Evolutionary conservation across 2,888 invertebrate species (phyloP).

Genomic region (Apoderus coryli): DNA sequence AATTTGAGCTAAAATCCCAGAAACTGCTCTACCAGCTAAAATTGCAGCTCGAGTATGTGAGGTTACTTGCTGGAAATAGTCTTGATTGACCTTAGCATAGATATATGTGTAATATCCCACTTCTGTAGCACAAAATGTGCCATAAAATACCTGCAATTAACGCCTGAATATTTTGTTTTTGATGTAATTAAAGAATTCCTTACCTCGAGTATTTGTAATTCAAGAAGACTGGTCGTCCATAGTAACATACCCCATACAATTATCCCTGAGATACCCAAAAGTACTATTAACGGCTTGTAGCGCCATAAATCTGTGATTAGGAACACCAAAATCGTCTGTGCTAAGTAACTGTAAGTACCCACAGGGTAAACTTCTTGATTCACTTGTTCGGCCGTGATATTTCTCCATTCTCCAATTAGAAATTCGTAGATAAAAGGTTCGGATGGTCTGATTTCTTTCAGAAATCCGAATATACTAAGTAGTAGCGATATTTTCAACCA

Average conservation of each 20-base stretch:
- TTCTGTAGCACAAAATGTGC: constrained; percentile 75
- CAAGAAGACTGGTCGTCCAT: constrained; percentile 54
- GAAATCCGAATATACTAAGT: constrained; percentile 64
- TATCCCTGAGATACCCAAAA: constrained; percentile 63
- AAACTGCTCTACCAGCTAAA: constrained; percentile 62
- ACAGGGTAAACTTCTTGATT: constrained; percentile 72
- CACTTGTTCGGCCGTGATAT: constrained; percentile 56
- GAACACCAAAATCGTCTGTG: constrained; percentile 60
- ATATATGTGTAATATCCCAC: constrained; percentile 90
- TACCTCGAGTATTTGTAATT: constrained; percentile 47
- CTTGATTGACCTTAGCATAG: constrained; percentile 73
- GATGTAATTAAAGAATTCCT: too few relatives aligned
- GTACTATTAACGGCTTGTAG: constrained; percentile 77
- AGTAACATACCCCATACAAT: constrained; percentile 59
- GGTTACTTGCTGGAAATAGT: constrained; percentile 69
- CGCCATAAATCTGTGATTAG: constrained; percentile 69
- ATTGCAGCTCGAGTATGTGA: constrained; percentile 74
- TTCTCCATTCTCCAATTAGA: constrained; percentile 55
- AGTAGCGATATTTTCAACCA: constrained; percentile 60
- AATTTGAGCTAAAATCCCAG: constrained; percentile 60
- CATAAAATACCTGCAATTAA: constrained; percentile 60
- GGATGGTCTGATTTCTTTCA: constrained; percentile 75
- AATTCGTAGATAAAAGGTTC: constrained; percentile 76
- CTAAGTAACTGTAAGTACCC: constrained; percentile 73
- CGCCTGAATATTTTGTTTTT: too few relatives aligned